These are phyloP conservation scores for Oxygymnocypris stewartii DNA, from an alignment of 2,113 vertebrate genomes.

Conservation along the genomic window DNA sequence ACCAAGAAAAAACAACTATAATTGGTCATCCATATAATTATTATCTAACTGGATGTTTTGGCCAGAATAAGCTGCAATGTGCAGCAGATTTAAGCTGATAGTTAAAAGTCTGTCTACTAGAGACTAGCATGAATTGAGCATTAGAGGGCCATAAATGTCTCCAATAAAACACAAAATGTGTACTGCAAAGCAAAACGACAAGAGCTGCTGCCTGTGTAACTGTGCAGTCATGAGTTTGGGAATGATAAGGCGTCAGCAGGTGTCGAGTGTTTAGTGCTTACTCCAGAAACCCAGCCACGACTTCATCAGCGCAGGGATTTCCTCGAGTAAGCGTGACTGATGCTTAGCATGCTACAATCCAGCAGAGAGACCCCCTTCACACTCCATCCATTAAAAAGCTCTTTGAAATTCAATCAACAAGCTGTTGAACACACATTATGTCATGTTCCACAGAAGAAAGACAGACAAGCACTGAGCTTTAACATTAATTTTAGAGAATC, in stretches of 20 bases:
- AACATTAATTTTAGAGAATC: too few relatives aligned
- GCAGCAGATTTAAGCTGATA: neutral
- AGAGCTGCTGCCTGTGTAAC: neutral
- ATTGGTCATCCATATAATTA: neutral
- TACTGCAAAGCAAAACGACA: neutral
- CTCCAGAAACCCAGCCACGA: conserved; percentile 5
- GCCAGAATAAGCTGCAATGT: neutral
- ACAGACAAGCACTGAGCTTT: too few relatives aligned
- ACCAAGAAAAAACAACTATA: too few relatives aligned
- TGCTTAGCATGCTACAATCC: conserved; percentile 1
- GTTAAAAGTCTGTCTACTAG: neutral
- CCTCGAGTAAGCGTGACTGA: conserved; percentile 19
- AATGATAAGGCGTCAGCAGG: conserved; percentile 14
- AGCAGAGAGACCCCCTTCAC: neutral
- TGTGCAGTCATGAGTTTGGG: conserved; percentile 30
- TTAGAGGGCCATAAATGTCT: neutral
- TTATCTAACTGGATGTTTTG: neutral
- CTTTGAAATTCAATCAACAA: neutral
- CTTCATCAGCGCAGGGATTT: neutral
- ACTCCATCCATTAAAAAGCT: neutral
- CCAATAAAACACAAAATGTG: neutral
- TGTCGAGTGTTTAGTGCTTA: conserved; percentile 30
- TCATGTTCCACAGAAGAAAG: too few relatives aligned
- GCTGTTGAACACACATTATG: neutral
- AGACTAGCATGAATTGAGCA: neutral